Conservation (phyloP, 2,113 vertebrate species). For the Pygoscelis antarcticus region DNA sequence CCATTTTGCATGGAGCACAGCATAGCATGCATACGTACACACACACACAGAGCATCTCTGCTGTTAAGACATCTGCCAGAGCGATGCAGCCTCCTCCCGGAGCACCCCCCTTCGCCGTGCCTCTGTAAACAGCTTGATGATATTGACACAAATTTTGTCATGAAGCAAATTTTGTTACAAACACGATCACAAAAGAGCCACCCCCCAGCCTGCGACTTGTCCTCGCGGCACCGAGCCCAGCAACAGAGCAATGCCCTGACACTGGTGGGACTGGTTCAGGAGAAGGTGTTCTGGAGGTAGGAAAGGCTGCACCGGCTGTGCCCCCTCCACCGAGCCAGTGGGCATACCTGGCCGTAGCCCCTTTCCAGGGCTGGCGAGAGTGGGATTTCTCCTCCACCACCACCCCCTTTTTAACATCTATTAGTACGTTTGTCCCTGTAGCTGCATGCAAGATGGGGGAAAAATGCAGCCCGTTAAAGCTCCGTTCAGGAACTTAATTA, state of each 20-base stretch:
- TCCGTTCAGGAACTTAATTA: conserved; percentile 30
- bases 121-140: conserved; percentile 29
- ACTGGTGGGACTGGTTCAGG: background rate
- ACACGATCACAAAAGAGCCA: background rate
- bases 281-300: background rate
- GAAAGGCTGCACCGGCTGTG: background rate
- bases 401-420: background rate
- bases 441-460: background rate
- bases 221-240: background rate
- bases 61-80: background rate
- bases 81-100: background rate
- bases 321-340: background rate
- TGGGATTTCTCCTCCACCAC: background rate
- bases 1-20: background rate
- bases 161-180: background rate
- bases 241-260: background rate
- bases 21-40: accelerated
- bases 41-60: background rate
- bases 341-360: background rate
- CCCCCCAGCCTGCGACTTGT: background rate
- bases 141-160: background rate
- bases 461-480: background rate
- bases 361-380: background rate
- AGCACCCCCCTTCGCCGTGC: background rate
- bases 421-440: background rate